Percentiles rank a stretch among this genome's conserved stretches.
Conservation (phyloP, 2,113 vertebrate genomes). For the Ginglymostoma cirratum region DNA sequence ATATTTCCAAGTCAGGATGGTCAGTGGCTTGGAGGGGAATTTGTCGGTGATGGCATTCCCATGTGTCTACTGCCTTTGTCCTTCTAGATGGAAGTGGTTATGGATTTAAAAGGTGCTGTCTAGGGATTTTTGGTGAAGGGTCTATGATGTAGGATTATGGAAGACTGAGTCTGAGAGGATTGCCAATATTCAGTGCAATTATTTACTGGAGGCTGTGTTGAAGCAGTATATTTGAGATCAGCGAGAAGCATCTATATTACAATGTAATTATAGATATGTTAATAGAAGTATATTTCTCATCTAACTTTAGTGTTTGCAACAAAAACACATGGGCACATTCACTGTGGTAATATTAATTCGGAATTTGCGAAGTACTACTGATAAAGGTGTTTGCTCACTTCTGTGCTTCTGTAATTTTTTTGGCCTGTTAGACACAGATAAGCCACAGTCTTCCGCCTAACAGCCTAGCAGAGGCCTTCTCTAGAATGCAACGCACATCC, state of each 20-base stretch:
- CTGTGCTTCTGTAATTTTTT: slow-evolving; percentile 21
- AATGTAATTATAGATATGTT: not conserved
- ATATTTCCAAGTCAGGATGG: no score
- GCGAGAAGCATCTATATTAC: not conserved
- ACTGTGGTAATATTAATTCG: not conserved
- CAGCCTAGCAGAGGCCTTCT: not conserved
- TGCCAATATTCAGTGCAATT: not conserved
- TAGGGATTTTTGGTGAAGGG: no score
- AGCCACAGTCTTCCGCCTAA: slow-evolving; percentile 20
- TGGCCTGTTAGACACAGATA: not conserved
- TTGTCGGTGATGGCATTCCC: no score
- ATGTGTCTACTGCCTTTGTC: no score
- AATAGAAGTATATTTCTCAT: not conserved
- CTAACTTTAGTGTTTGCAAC: not conserved
- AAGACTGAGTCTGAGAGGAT: not conserved
- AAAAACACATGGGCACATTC: not conserved
- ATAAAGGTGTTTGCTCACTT: not conserved
- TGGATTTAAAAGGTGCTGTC: no score
- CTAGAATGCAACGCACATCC: slow-evolving; percentile 16
- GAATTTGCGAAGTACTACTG: not conserved
- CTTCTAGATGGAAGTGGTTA: no score
- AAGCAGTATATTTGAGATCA: not conserved
- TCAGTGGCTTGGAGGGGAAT: no score
- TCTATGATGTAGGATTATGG: not conserved
- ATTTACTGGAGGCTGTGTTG: not conserved